Evolutionary conservation across 2,888 invertebrate species (phyloP), one percentile per base, ranked within the genome.

Genomic region (Eupithecia pulchellata): DNA sequence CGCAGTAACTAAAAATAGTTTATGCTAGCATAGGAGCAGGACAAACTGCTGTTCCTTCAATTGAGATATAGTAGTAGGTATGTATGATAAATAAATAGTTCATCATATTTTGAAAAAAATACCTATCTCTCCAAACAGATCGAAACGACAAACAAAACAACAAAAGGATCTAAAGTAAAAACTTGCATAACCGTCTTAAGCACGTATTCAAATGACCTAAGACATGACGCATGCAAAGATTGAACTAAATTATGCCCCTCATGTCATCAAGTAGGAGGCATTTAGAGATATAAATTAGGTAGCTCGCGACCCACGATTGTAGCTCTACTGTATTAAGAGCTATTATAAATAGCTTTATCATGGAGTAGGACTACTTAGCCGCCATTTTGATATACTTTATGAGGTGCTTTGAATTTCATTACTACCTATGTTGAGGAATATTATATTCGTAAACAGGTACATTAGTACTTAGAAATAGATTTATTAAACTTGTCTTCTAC

Each of bases 171-270:
- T 4, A 52, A 52, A 52, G 3, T 11, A 47, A 20, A 11, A 47
- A 47, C 47, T 25, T 47, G 52, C 52, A 13, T 11, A 52, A 4
- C 20, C 4, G 47, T 25, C 2, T 20, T 20, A 57, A 66, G 58
- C 47, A 64, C 55, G 65, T 67, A 66, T 68, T 70, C 75, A 79
- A 78, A 80, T 75, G 75, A 74, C 71, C 71, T 71, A 76, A 72
- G 64, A 61, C 64, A 71, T 81, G 83, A 82, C 82, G 77, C 84
- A 85, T 68, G 69, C 68, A 20, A 47, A 75, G 78, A 86, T 85
- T 84, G 77, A 67, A 76, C 77, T 78, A 81, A 83, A 83, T 80
- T 77, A 78, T 71, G 57, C 71, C 64, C 71, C 66, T 68, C 66
- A 61, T 68, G 68, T 71, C 73, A 71, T 68, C 78, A 78, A 77